Percentiles rank a stretch among this genome's conserved stretches.
Evolutionary conservation across 2,888 invertebrate species (phyloP).

Genomic region (Drosophila affinis): DNA sequence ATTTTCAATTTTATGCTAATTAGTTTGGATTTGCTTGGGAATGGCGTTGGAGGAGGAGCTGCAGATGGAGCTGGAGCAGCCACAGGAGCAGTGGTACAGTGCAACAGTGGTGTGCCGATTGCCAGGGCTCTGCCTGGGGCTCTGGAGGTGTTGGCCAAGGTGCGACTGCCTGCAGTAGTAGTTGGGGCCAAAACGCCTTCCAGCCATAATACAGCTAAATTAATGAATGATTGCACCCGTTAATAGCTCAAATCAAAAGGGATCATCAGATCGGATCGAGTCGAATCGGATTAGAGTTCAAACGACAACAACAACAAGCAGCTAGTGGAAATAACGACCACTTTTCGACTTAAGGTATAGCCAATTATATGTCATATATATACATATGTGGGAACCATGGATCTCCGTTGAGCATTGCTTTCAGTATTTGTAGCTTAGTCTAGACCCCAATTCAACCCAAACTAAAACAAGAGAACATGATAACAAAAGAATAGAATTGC

Average conservation of each 20-base stretch:
- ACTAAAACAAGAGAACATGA: no score
- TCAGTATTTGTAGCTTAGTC: no score
- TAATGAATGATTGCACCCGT: conserved; percentile 12
- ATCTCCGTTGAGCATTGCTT: no score
- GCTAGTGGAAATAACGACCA: not conserved
- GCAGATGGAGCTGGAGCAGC: not conserved
- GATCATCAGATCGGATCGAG: no score
- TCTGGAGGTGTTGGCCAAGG: conserved; percentile 26
- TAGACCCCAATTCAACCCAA: no score
- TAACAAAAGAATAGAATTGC: no score
- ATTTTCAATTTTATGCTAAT: conserved; percentile 83
- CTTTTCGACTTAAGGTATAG: no score
- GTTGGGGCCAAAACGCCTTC: conserved; percentile 18
- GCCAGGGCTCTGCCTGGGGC: not conserved
- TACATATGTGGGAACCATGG: no score
- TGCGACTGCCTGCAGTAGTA: conserved; percentile 53
- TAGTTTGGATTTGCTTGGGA: conserved; percentile 72
- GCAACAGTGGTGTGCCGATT: not conserved
- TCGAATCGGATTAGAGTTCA: no score
- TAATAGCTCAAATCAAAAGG: not conserved
- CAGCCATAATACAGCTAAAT: conserved; percentile 14
- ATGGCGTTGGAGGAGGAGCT: not conserved
- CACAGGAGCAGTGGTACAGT: not conserved
- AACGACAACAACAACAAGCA: not conserved
- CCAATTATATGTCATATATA: no score